phyloP scores from a whole-genome alignment of 2,888 invertebrate genomes.

The Pegoplata infirma region DNA sequence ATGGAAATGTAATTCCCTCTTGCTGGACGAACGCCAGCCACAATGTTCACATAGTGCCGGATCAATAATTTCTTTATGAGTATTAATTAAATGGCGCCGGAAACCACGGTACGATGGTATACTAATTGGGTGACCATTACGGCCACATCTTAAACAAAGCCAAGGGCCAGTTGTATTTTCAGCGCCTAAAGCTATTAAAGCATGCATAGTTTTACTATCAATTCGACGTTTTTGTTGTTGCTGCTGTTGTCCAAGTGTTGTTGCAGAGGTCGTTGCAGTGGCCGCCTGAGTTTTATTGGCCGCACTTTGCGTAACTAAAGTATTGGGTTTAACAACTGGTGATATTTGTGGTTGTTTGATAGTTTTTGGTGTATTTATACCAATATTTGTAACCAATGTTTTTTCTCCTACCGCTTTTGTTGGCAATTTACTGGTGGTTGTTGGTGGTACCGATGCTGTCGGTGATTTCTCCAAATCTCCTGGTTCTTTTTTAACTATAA shows the following conservation, averaged over 20 bases:
- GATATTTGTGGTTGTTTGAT: too few relatives aligned
- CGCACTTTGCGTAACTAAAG: background rate
- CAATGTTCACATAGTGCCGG: slow-evolving; percentile 90
- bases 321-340: background rate
- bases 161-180: slow-evolving; percentile 85
- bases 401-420: slow-evolving; percentile 13
- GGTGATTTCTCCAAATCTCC: slow-evolving; percentile 50
- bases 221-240: slow-evolving; percentile 80
- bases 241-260: slow-evolving; percentile 43
- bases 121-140: slow-evolving; percentile 83
- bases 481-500: slow-evolving; percentile 71
- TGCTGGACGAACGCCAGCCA: slow-evolving; percentile 86
- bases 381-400: too few relatives aligned
- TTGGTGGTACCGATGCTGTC: slow-evolving; percentile 48
- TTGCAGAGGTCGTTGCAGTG: slow-evolving; percentile 43
- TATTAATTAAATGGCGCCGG: slow-evolving; percentile 88
- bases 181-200: slow-evolving; percentile 81
- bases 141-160: slow-evolving; percentile 88
- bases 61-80: slow-evolving; percentile 88
- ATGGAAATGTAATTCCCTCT: slow-evolving; percentile 88
- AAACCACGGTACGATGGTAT: slow-evolving; percentile 89
- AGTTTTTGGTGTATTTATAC: too few relatives aligned
- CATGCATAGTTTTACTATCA: slow-evolving; percentile 82
- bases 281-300: slow-evolving; percentile 30
- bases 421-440: slow-evolving; percentile 42